A percentile compares a stretch with the other conserved stretches of the same genome.
phyloP scores from a whole-genome alignment of 2,797 vertebrate species.

The Tragopan temminckii region DNA sequence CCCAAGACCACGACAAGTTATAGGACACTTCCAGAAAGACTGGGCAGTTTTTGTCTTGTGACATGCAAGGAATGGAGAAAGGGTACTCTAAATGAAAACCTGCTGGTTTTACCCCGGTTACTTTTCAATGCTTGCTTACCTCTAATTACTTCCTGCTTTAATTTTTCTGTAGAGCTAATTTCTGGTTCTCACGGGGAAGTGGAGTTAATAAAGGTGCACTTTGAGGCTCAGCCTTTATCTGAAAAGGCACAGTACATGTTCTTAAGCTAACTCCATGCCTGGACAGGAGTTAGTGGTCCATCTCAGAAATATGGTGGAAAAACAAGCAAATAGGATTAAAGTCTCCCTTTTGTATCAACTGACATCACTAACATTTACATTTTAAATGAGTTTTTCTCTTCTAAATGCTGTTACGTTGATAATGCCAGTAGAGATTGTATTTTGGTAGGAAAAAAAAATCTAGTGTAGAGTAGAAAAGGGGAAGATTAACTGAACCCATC shows the following conservation, averaged over 20 bases:
- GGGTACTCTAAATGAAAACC: not conserved
- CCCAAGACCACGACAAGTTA: not conserved
- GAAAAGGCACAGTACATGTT: not conserved
- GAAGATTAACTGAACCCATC: conserved; percentile 10
- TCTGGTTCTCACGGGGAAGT: accelerated
- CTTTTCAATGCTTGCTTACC: not conserved
- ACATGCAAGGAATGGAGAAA: not conserved
- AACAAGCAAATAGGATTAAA: not conserved
- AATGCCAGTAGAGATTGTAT: not conserved
- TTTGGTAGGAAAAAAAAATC: not conserved
- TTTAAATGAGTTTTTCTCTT: not conserved
- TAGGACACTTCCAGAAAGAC: not conserved
- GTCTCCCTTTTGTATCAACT: not conserved
- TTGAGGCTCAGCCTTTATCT: not conserved
- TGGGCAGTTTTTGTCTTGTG: not conserved
- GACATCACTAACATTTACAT: not conserved
- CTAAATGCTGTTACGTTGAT: not conserved
- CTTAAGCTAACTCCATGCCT: not conserved
- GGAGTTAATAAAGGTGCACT: not conserved
- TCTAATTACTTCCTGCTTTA: not conserved
- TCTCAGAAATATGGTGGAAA: not conserved
- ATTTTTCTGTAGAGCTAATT: not conserved
- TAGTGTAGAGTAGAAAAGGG: not conserved
- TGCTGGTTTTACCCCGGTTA: not conserved
- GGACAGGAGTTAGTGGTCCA: not conserved